Base-by-base conservation (phyloP, 2,113 vertebrate genomes). In the Oenanthe melanoleuca region DNA sequence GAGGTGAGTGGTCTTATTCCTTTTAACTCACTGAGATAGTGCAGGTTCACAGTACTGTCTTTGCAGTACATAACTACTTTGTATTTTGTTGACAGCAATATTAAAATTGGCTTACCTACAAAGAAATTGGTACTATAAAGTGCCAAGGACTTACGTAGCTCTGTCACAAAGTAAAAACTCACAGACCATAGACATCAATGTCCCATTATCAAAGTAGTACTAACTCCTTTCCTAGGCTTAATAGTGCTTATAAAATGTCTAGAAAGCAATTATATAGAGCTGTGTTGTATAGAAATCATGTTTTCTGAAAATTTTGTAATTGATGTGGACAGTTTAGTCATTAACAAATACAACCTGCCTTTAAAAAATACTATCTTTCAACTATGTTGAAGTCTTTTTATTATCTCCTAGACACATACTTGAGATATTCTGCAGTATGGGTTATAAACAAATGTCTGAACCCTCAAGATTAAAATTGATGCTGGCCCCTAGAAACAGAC, bases 1-100 rank as follows among this genome's bases (percentile, higher is more conserved):
- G 97, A 98, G 97, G 97, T 97, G 67, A 96, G 97, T 78, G 20
- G 5, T 71, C 24, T 50, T 67, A 53, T 12, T 66, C 9, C 0
- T 50, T 3, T 37, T 70, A 66, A 60, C 37, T 59, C n/a, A 77
- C 37, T 83, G 72, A 63, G 38, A 38, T 50, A 69, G 25, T 38
- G 37, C 24, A 45, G 21, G 6, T 61, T 93, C 40, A 50, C 38
- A 59, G 52, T 42, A 31, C 20, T 74, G 28, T 49, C 34, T 66
- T 49, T 42, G 16, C 21, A 34, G 16, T 50, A 25, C 7, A 5
- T 42, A 57, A 80, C 5, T 77, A n/a, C 16, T 77, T 66, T 63
- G 14, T 67, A 7, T 69, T 56, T 72, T 66, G 10, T 49, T 70
- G 42, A 42, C 49, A 79, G 15, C 37, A 42, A 3, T 67, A 34